These are phyloP conservation scores for Lerema accius DNA, from an alignment of 1,140 invertebrate genomes.

Conservation along the genomic window DNA sequence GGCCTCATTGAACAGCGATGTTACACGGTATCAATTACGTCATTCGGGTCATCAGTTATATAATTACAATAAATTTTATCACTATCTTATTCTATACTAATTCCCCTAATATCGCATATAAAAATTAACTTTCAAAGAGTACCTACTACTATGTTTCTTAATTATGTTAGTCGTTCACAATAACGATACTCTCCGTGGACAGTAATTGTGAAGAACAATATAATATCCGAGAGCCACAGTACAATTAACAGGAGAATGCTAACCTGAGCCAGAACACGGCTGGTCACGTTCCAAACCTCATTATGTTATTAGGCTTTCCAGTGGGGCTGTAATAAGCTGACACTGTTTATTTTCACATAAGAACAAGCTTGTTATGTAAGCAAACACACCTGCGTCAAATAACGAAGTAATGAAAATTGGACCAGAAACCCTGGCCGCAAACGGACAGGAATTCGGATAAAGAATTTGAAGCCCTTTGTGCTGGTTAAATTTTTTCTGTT, in stretches of 20 bases:
- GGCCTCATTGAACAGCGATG: no score
- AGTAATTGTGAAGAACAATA: neutral
- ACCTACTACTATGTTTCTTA: no score
- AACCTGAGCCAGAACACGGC: conserved; percentile 2
- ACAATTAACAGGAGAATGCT: conserved; percentile 10
- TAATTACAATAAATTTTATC: no score
- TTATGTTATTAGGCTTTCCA: conserved; percentile 10
- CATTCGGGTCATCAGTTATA: no score
- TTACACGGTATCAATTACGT: no score
- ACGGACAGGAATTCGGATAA: neutral
- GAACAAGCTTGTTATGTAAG: conserved; percentile 18
- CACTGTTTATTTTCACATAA: conserved; percentile 22
- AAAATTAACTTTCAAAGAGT: no score
- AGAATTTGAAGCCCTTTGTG: neutral
- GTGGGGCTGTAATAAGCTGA: conserved; percentile 16
- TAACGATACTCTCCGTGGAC: neutral
- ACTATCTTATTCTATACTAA: no score
- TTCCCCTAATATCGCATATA: no score
- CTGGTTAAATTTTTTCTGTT: neutral
- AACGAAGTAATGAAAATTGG: conserved; percentile 9
- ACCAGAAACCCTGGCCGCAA: neutral
- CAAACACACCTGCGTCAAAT: conserved; percentile 1
- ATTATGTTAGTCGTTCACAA: no score
- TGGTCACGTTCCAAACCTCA: conserved; percentile 10
- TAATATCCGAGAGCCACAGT: neutral